Evolutionary conservation across 2,113 vertebrate genomes (phyloP).

Genomic region (Callorhinus ursinus): DNA sequence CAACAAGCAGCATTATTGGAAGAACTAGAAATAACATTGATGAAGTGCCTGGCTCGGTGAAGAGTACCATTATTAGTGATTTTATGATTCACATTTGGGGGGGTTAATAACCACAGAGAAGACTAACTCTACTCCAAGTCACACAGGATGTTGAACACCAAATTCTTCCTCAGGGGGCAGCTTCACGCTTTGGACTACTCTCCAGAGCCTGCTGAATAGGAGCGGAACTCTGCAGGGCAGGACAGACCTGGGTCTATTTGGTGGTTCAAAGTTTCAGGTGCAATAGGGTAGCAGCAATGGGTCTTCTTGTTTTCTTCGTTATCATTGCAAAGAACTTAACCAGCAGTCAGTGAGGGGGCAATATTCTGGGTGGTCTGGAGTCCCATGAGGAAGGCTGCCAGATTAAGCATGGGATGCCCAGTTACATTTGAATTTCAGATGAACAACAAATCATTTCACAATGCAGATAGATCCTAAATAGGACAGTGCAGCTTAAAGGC

Average conservation of each 20-base stretch:
- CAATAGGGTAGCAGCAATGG: neutral
- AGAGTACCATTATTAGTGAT: neutral
- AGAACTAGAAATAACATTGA: neutral
- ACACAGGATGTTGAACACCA: neutral
- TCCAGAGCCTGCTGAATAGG: neutral
- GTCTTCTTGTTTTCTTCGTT: neutral
- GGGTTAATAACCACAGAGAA: neutral
- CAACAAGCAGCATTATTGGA: neutral
- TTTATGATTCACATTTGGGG: neutral
- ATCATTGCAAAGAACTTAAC: neutral
- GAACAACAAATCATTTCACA: neutral
- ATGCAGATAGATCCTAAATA: neutral
- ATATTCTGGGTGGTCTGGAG: neutral
- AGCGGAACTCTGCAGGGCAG: neutral
- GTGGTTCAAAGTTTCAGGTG: neutral
- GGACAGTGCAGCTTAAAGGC: neutral
- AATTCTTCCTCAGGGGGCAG: neutral
- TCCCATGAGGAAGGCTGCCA: neutral
- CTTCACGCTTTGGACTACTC: neutral
- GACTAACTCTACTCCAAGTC: neutral
- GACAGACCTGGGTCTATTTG: neutral
- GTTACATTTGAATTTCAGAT: neutral
- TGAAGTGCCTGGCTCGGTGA: neutral
- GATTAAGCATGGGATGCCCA: neutral
- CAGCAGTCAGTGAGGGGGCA: neutral